Conservation (phyloP, 1,140 invertebrate genomes). For the Aphaenogaster rudis region DNA sequence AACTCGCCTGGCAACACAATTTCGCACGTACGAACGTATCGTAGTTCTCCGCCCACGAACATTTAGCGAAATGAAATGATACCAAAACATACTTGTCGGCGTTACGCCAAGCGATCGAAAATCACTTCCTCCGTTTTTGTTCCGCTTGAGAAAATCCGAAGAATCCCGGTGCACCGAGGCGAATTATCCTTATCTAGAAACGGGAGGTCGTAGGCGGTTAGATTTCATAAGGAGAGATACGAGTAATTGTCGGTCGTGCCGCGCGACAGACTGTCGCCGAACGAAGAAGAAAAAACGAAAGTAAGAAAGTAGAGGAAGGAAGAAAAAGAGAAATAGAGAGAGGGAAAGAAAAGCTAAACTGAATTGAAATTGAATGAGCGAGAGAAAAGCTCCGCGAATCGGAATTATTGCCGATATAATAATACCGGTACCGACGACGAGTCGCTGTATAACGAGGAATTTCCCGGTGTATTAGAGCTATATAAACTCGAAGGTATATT, state of each 20-base stretch:
- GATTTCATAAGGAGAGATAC: conserved; percentile 52
- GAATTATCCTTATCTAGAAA: conserved; percentile 51
- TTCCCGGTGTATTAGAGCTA: conserved; percentile 59
- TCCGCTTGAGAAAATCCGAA: conserved; percentile 48
- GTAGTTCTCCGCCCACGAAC: background rate
- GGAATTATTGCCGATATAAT: conserved; percentile 34
- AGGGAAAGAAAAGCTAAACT: background rate
- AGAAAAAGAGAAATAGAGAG: background rate
- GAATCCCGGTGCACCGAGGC: conserved; percentile 47
- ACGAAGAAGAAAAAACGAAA: background rate
- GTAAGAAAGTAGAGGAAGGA: background rate
- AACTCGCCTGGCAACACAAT: background rate
- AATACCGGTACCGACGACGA: conserved; percentile 28
- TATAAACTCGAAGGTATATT: conserved; percentile 64
- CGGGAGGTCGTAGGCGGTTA: conserved; percentile 42
- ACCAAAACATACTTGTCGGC: background rate
- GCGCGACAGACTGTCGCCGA: conserved; percentile 36
- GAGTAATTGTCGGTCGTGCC: conserved; percentile 42
- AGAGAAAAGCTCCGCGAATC: conserved; percentile 18
- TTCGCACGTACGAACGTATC: background rate
- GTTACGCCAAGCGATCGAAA: conserved; percentile 30
- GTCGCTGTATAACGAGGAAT: conserved; percentile 60
- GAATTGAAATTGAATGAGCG: conserved; percentile 16
- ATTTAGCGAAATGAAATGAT: conserved; percentile 10
- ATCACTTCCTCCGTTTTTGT: conserved; percentile 56